phyloP scores from a whole-genome alignment of 1,140 invertebrate species.

The Drosophila kohkoa region DNA sequence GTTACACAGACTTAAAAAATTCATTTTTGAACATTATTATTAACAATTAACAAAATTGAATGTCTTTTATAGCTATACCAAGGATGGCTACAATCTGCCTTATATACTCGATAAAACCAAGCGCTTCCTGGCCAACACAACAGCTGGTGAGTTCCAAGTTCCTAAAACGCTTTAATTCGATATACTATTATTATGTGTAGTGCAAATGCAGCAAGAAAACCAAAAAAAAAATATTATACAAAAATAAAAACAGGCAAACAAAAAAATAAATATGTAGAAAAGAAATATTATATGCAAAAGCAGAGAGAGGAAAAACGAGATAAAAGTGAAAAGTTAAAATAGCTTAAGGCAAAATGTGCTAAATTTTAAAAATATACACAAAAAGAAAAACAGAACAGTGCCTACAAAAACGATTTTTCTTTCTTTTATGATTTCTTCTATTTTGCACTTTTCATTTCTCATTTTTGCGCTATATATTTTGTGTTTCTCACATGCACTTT shows the following conservation, averaged over 20 bases:
- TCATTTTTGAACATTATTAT: background rate
- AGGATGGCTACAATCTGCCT: slow-evolving; percentile 84
- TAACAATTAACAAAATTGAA: background rate
- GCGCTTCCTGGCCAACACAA: slow-evolving; percentile 83
- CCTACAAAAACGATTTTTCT: slow-evolving; percentile 47
- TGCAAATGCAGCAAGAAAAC: slow-evolving; percentile 77
- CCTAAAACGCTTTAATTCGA: background rate
- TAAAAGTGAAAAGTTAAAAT: slow-evolving; percentile 40
- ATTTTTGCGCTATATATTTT: slow-evolving; percentile 67
- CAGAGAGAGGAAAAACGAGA: slow-evolving; percentile 37
- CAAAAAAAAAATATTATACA: slow-evolving; percentile 23
- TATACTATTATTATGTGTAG: slow-evolving; percentile 52
- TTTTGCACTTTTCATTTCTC: slow-evolving; percentile 55
- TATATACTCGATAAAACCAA: slow-evolving; percentile 84
- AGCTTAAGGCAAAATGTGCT: slow-evolving; percentile 51
- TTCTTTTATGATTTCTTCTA: slow-evolving; percentile 56
- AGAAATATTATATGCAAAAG: slow-evolving; percentile 54
- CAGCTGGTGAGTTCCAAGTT: slow-evolving; percentile 75
- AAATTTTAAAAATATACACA: slow-evolving; percentile 61
- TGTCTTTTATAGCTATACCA: slow-evolving; percentile 67
- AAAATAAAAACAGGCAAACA: slow-evolving; percentile 40
- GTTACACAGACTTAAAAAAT: slow-evolving; percentile 1
- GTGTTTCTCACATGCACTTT: slow-evolving; percentile 52
- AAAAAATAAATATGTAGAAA: slow-evolving; percentile 45
- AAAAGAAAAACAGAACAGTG: slow-evolving; percentile 20